Base-by-base conservation (phyloP, 2,888 invertebrate genomes). In the Ophion costatus region DNA sequence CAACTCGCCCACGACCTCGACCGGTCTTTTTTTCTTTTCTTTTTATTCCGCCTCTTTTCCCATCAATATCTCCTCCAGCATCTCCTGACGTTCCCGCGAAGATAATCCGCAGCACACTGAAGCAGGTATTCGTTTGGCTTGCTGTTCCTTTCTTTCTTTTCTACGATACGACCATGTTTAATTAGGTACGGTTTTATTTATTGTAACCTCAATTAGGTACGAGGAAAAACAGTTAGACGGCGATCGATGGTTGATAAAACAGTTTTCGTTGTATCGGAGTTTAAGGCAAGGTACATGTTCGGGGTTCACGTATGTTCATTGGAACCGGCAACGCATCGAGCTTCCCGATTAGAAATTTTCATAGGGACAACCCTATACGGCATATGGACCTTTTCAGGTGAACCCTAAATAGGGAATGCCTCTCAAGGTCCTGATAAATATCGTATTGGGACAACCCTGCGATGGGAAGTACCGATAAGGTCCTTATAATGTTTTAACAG, bases 1-100 rank as follows among this genome's bases (percentile, higher is more conserved):
- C 29, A 42, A 82, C 66, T 84, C 83, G 83, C 86, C 82, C 80
- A 80, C 83, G 82, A 84, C 63, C 73, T 80, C 67, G 20, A 75
- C 79, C 42, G 67, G 56, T 38, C 9, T 17, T 56, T 63, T 75
- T 79, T 78, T 82, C 56, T 61, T 11, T 74, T 42, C 3, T 11
- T 76, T 70, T 67, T 67, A 33, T 66, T 75, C 63, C 45, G 33
- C 57, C 57, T 17, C 63, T 64, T 22, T 70, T 56, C 57, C n/a
- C 66, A n/a, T 73, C 80, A 73, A 80, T 80, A 75, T 66, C 57
- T 79, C 78, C 70, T 78, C 63, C 56, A 64, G 45, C 63, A 74
- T 80, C 67, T 78, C 59, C 20, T 24, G 70, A 66, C 24, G 29
- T 51, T 77, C 14, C 22, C 29, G 67, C 20, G 24, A 59, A 81